Evolutionary conservation across 2,797 vertebrate genomes (phyloP).

Genomic region (Sebastolobus altivelis): DNA sequence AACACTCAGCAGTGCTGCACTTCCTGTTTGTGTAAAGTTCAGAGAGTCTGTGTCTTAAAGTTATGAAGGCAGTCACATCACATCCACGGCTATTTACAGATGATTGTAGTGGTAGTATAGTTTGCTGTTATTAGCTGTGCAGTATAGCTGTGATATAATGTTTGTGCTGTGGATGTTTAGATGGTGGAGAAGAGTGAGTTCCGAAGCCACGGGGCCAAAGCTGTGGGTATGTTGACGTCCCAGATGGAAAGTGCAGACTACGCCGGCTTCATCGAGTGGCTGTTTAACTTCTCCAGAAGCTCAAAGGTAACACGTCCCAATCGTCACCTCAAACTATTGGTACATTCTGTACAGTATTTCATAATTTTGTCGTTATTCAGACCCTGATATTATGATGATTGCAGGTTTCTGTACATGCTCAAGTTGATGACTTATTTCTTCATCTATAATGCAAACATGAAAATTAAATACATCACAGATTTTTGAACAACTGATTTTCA

Average conservation of each 20-base stretch:
- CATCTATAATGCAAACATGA: not conserved
- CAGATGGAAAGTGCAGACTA: conserved; percentile 85
- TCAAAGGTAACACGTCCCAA: conserved; percentile 80
- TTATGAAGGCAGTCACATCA: not conserved
- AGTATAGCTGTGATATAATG: not conserved
- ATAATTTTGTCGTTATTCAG: not conserved
- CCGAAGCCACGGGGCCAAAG: conserved; percentile 87
- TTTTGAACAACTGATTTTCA: no score
- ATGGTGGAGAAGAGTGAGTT: conserved; percentile 94
- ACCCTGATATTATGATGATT: not conserved
- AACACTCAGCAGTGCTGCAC: not conserved
- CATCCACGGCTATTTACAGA: not conserved
- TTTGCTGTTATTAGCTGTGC: not conserved
- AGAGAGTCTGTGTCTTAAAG: not conserved
- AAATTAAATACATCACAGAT: not conserved
- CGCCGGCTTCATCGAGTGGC: conserved; percentile 90
- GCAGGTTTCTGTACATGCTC: not conserved
- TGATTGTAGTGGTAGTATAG: not conserved
- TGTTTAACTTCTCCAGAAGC: conserved; percentile 87
- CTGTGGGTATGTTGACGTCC: conserved; percentile 86
- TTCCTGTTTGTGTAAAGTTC: not conserved
- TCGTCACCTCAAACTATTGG: not conserved
- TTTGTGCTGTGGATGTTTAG: conserved; percentile 74
- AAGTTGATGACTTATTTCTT: not conserved
- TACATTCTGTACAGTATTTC: not conserved